A percentile compares a stretch with the other conserved stretches of the same genome.
phyloP scores from a whole-genome alignment of 2,888 invertebrate species.

The Megastigmus dorsalis region DNA sequence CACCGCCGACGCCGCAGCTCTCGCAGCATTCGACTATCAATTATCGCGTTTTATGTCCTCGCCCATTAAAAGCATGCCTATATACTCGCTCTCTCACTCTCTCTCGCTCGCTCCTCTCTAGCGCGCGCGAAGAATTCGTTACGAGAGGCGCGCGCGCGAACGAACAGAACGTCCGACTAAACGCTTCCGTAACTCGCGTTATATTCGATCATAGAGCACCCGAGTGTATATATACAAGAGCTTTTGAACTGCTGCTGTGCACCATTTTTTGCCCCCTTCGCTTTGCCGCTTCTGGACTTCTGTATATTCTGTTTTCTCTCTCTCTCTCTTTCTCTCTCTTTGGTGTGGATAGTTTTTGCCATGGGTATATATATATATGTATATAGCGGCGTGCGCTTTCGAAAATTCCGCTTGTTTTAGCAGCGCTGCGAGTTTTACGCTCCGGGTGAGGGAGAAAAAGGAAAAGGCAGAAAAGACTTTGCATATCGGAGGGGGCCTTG shows the following conservation, averaged over 20 bases:
- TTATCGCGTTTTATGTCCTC: conserved; percentile 62
- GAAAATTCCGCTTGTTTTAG: background rate
- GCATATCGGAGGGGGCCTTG: background rate
- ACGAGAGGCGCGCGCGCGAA: conserved; percentile 4
- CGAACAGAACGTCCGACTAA: conserved; percentile 28
- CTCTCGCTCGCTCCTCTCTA: background rate
- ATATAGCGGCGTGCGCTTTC: background rate
- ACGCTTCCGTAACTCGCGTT: conserved; percentile 35
- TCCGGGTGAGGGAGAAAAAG: no score
- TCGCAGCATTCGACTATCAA: conserved; percentile 60
- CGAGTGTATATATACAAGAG: no score
- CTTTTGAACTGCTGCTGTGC: no score
- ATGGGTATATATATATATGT: no score
- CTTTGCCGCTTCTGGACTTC: background rate
- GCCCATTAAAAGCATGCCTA: conserved; percentile 33
- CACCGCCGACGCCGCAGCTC: no score
- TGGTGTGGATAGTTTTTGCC: no score
- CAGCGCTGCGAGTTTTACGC: background rate
- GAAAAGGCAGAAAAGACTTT: no score
- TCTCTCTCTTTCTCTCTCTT: background rate
- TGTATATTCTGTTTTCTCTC: background rate
- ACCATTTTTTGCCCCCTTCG: background rate
- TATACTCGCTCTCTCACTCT: no score
- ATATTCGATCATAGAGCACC: background rate
- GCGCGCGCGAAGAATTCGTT: conserved; percentile 1